Evolutionary conservation across 2,888 invertebrate species (phyloP), one percentile per base, ranked within the genome.

Genomic region (Candidula unifasciata): DNA sequence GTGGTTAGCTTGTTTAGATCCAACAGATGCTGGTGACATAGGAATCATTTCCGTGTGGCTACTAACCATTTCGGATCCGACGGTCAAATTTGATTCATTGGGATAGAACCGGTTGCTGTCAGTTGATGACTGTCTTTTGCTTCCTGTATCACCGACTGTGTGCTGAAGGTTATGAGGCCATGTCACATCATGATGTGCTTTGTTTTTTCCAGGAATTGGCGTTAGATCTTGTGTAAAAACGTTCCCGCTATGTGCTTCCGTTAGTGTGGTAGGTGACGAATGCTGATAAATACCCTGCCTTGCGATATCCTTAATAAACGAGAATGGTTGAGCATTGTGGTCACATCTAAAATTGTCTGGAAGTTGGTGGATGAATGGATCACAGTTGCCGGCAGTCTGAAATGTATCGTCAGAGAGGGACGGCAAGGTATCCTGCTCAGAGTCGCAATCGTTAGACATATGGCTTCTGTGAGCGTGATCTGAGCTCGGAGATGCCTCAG

Each of bases 351-450:
- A 6, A 3, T 0, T 35, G 21, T 69, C 21, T 18, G 69, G 69
- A 33, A 35, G 35, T 24, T 3, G 35, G 35, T 18, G 33, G 2
- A n/a, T 57, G 30, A 76, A 57, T 13, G 24, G 6, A n/a, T 73
- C 44, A 24, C 10, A 3, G 52, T 73, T 73, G n/a, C 37, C 35
- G 24, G 78, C 64, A 0, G 68, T 5, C 18, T 44, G 44, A 60
- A 57, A 57, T n/a, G 35, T 30, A 18, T 78, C 77, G 54, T 78
- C 77, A 60, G 77, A 35, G 24, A 78, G 44, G 2, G 79, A 79
- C 18, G 60, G 79, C n/a, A 79, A 16, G 5, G 68, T 80, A 30
- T 80, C 80, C 18, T 52, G 68, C 44, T 80, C 54, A 5, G 80
- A 69, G 30, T 69, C 80, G 16, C 52, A 69, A 8, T 54, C 68